A percentile compares a stretch with the other conserved stretches of the same genome.
These are phyloP conservation scores for Torymus texanus DNA, from an alignment of 2,888 invertebrate species.

Conservation along the genomic window DNA sequence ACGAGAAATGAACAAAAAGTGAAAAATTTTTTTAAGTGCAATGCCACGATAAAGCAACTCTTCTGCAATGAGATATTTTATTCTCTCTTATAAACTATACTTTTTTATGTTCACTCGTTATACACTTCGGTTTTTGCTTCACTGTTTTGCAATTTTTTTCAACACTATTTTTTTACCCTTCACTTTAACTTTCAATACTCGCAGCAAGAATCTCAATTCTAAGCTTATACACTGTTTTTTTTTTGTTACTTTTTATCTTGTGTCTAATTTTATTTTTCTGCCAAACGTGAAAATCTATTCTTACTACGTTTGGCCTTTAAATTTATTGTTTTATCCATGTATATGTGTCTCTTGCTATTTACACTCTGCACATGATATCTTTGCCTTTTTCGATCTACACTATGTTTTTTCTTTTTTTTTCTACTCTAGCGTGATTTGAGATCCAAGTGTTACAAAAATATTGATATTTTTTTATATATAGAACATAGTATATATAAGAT, in stretches of 20 bases:
- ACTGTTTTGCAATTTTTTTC: slow-evolving; percentile 54
- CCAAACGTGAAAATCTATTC: slow-evolving; percentile 39
- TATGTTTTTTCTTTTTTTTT: slow-evolving; percentile 30
- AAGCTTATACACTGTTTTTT: slow-evolving; percentile 38
- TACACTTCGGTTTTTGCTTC: slow-evolving; percentile 37
- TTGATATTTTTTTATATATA: not conserved
- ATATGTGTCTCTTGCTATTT: slow-evolving; percentile 47
- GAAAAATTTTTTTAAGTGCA: not conserved
- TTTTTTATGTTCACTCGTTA: slow-evolving; percentile 13
- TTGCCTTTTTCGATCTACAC: slow-evolving; percentile 30
- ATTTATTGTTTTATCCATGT: slow-evolving; percentile 40
- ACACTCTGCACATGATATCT: slow-evolving; percentile 41
- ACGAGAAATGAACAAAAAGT: slow-evolving; percentile 44
- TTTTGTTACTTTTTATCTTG: slow-evolving; percentile 33
- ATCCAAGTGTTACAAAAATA: slow-evolving; percentile 8
- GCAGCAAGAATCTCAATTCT: slow-evolving; percentile 36
- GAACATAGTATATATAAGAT: not conserved
- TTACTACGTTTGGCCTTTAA: slow-evolving; percentile 50
- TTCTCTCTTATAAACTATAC: not conserved
- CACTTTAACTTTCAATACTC: slow-evolving; percentile 37
- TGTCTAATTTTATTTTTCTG: slow-evolving; percentile 47
- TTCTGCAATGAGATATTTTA: slow-evolving; percentile 47
- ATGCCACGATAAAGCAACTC: not conserved
- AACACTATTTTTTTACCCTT: slow-evolving; percentile 44
- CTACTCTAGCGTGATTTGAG: slow-evolving; percentile 25